Evolutionary conservation across 2,113 vertebrate species (phyloP).

Genomic region (Cephalopterus ornatus): DNA sequence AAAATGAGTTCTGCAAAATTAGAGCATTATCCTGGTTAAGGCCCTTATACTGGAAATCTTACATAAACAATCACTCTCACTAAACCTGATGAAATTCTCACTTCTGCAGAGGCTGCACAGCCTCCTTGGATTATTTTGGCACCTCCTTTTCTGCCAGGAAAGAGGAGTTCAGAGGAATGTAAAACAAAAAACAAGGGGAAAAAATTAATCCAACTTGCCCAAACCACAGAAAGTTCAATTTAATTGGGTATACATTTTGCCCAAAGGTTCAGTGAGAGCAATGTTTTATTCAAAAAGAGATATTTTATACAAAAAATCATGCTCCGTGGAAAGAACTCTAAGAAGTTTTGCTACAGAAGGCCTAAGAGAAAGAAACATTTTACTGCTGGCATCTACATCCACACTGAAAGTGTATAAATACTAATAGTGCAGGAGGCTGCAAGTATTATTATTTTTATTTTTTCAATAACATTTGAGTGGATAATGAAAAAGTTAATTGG

Average conservation of each 20-base stretch:
- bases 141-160: background rate
- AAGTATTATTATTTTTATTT: background rate
- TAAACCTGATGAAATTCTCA: background rate
- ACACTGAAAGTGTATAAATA: background rate
- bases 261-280: background rate
- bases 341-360: background rate
- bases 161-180: background rate
- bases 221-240: constrained; percentile 25
- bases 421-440: background rate
- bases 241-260: constrained; percentile 1
- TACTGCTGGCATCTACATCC: background rate
- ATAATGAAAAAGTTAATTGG: background rate
- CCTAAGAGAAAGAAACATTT: background rate
- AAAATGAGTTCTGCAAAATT: background rate
- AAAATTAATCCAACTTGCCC: background rate
- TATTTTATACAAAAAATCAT: background rate
- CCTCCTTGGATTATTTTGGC: background rate
- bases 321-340: background rate
- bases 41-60: background rate
- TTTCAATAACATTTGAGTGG: background rate
- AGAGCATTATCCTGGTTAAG: background rate
- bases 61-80: background rate
- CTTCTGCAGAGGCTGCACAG: background rate
- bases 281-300: background rate
- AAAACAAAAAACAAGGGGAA: background rate